Conservation (phyloP, 2,113 vertebrate species). For the Lamprotornis superbus region DNA sequence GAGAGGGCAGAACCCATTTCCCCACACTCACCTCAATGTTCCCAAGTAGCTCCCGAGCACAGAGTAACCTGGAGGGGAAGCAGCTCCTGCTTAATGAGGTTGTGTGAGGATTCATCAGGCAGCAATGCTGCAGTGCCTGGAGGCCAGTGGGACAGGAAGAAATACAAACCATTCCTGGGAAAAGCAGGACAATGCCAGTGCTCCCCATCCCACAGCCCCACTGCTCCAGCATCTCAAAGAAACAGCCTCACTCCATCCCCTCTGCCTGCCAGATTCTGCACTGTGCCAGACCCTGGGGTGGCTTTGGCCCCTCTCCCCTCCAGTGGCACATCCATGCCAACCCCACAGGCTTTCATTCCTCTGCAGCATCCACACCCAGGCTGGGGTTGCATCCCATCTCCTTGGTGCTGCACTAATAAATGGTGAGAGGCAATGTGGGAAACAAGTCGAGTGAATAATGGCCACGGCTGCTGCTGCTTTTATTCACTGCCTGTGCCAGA, state of each 20-base stretch:
- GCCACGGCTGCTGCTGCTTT: background rate
- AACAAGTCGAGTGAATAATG: constrained; percentile 24
- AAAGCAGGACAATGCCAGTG: background rate
- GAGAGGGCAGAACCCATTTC: background rate
- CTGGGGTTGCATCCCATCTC: background rate
- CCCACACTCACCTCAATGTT: fast-evolving
- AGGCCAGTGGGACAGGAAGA: background rate
- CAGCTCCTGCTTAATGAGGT: background rate
- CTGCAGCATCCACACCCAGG: background rate
- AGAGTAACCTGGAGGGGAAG: background rate
- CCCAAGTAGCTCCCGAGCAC: fast-evolving
- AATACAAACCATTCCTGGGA: background rate
- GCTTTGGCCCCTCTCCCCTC: background rate
- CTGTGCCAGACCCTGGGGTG: background rate
- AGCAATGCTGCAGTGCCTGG: background rate
- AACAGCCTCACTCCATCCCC: background rate
- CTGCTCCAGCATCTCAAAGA: fast-evolving
- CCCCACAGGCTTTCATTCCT: background rate
- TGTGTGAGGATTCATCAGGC: background rate
- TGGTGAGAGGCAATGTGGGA: background rate
- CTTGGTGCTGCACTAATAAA: background rate
- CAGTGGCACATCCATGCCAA: background rate
- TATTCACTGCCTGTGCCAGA: background rate
- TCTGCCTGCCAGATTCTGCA: background rate
- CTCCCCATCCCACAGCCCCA: background rate